Evolutionary conservation across 2,888 invertebrate species (phyloP).

Genomic region (Phortica magna): DNA sequence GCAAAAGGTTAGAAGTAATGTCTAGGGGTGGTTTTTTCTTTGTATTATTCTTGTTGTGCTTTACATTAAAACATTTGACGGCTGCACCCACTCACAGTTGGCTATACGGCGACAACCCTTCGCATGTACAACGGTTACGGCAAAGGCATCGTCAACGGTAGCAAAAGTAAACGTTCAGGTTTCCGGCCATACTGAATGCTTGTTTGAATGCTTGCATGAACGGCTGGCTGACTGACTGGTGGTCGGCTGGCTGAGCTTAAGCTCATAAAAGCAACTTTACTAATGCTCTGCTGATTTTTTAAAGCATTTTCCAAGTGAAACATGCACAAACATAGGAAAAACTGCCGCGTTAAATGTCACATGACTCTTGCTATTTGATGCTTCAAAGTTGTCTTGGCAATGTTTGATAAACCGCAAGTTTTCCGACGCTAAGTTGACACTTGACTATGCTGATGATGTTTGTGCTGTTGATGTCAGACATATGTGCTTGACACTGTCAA

Average conservation of each 20-base stretch:
- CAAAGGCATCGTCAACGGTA: slow-evolving; percentile 26
- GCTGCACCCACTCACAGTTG: slow-evolving; percentile 59
- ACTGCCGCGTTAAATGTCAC: neutral
- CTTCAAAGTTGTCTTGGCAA: too few relatives aligned
- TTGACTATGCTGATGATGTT: too few relatives aligned
- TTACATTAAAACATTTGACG: slow-evolving; percentile 39
- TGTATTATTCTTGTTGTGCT: slow-evolving; percentile 38
- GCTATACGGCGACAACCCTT: slow-evolving; percentile 36
- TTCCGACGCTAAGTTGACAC: too few relatives aligned
- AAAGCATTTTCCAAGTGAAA: neutral
- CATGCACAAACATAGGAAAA: neutral
- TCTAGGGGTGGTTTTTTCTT: slow-evolving; percentile 51
- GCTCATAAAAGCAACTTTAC: neutral
- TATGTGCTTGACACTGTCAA: too few relatives aligned
- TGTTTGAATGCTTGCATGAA: slow-evolving; percentile 50
- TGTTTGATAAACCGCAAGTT: too few relatives aligned
- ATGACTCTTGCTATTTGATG: neutral
- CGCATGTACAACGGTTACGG: neutral
- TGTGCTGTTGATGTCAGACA: too few relatives aligned
- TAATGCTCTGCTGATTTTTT: neutral
- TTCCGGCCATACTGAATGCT: slow-evolving; percentile 50
- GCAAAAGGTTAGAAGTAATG: neutral
- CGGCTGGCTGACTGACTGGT: neutral
- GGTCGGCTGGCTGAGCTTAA: neutral
- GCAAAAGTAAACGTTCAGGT: slow-evolving; percentile 57